A percentile compares a stretch with the other conserved stretches of the same genome.
Conservation (phyloP, 2,797 vertebrate genomes). For the Poecile montanus region DNA sequence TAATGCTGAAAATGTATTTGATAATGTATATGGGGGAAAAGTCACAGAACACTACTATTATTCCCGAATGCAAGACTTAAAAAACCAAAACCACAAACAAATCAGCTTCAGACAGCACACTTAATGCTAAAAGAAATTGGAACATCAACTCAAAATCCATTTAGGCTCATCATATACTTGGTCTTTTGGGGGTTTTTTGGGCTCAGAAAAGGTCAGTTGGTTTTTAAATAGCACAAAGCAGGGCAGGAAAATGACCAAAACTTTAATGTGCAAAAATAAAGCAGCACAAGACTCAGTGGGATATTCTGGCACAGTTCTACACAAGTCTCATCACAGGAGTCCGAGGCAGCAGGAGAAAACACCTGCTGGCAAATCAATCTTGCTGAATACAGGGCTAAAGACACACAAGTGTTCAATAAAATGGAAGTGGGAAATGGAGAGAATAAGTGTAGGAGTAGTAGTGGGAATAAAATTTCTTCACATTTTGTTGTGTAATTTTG, state of each 20-base stretch:
- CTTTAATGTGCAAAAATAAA: not conserved
- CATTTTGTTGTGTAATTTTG: slow-evolving; percentile 70
- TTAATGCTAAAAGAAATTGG: not conserved
- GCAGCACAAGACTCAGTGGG: not conserved
- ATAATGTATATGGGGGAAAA: not conserved
- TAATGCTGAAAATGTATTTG: not conserved
- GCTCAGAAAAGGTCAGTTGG: not conserved
- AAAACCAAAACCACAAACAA: not conserved
- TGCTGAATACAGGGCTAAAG: not conserved
- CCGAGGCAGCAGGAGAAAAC: not conserved
- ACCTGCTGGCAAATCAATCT: not conserved
- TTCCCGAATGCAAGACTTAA: not conserved
- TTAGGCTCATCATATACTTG: not conserved
- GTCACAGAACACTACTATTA: not conserved
- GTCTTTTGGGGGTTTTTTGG: not conserved
- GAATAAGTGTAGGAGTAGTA: slow-evolving; percentile 58
- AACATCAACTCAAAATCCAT: not conserved
- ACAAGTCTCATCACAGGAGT: not conserved
- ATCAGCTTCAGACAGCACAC: not conserved
- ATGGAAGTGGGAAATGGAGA: not conserved
- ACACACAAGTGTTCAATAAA: not conserved
- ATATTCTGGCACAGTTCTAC: not conserved
- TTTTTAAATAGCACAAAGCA: slow-evolving; percentile 5
- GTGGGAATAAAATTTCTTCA: slow-evolving; percentile 67
- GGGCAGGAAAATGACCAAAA: not conserved